Percentiles rank a stretch among this genome's conserved stretches.
Evolutionary conservation across 2,888 invertebrate species (phyloP).

Genomic region (Amaurobius ferox): DNA sequence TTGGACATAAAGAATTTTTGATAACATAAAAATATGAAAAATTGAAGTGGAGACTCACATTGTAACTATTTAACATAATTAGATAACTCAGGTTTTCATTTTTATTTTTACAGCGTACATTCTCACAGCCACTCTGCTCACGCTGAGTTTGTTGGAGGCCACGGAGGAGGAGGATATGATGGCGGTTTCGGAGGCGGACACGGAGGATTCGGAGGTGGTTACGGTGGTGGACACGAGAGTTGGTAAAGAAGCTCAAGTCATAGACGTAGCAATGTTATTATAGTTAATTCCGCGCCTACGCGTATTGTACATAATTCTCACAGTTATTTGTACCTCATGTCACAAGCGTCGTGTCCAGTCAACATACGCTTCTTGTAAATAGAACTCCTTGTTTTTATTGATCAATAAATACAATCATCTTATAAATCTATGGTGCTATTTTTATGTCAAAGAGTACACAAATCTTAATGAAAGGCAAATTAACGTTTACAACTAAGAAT

Average conservation of each 20-base stretch:
- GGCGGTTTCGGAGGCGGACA: slow-evolving; percentile 22
- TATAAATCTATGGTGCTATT: too few relatives aligned
- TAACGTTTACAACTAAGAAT: too few relatives aligned
- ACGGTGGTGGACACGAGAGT: slow-evolving; percentile 38
- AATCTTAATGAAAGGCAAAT: too few relatives aligned
- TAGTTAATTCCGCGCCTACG: background rate
- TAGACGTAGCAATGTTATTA: slow-evolving; percentile 17
- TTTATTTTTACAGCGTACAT: slow-evolving; percentile 43
- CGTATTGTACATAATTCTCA: background rate
- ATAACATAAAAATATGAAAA: too few relatives aligned
- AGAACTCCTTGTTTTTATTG: slow-evolving; percentile 32
- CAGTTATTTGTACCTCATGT: slow-evolving; percentile 53
- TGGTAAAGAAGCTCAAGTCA: slow-evolving; percentile 15
- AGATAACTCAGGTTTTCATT: too few relatives aligned
- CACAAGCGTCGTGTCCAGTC: slow-evolving; percentile 39
- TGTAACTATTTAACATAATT: too few relatives aligned
- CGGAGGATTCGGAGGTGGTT: slow-evolving; percentile 42
- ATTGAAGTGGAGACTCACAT: too few relatives aligned
- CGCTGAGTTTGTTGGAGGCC: slow-evolving; percentile 42
- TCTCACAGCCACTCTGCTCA: slow-evolving; percentile 62
- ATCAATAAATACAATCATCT: slow-evolving; percentile 6
- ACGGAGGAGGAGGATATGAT: slow-evolving; percentile 26
- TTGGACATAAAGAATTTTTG: too few relatives aligned
- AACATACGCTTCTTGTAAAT: slow-evolving; percentile 57
- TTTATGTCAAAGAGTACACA: too few relatives aligned